A percentile compares a stretch with the other conserved stretches of the same genome.
These are phyloP conservation scores for Alfaro cultratus DNA, from an alignment of 2,797 vertebrate species.

Conservation along the genomic window DNA sequence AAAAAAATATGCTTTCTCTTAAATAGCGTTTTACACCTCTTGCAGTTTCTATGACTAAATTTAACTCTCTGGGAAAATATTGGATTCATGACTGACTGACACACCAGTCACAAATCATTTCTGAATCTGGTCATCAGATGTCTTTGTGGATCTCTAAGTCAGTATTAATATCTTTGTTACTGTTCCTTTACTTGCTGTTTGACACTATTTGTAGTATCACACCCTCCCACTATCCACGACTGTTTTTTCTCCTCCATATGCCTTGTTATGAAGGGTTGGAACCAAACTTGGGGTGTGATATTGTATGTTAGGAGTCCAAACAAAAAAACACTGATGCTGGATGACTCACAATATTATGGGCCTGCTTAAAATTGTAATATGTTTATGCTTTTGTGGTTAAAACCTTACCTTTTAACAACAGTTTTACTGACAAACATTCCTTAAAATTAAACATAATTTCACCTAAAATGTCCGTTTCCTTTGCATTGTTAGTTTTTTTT, in stretches of 20 bases:
- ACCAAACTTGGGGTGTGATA: neutral
- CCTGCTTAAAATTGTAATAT: neutral
- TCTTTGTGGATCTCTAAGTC: neutral
- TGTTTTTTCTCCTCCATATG: neutral
- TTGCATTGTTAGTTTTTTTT: neutral
- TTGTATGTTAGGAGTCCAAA: neutral
- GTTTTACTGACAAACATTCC: neutral
- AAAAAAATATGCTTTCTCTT: neutral
- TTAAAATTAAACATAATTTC: neutral
- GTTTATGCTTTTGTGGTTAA: neutral
- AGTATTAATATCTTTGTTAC: neutral
- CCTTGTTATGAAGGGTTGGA: neutral
- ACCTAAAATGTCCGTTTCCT: neutral
- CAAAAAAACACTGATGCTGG: neutral
- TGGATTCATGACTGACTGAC: neutral
- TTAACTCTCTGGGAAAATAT: neutral
- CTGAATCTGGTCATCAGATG: neutral
- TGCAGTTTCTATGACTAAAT: neutral
- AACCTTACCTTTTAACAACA: neutral
- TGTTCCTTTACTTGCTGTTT: neutral
- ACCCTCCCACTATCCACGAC: neutral
- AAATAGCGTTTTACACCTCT: neutral
- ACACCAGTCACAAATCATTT: neutral
- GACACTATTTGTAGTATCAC: slow-evolving; percentile 1
- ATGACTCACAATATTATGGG: neutral